Evolutionary conservation across 2,797 vertebrate genomes (phyloP), one percentile per base, ranked within the genome.

Genomic region (Oceanodroma leucorhoa): DNA sequence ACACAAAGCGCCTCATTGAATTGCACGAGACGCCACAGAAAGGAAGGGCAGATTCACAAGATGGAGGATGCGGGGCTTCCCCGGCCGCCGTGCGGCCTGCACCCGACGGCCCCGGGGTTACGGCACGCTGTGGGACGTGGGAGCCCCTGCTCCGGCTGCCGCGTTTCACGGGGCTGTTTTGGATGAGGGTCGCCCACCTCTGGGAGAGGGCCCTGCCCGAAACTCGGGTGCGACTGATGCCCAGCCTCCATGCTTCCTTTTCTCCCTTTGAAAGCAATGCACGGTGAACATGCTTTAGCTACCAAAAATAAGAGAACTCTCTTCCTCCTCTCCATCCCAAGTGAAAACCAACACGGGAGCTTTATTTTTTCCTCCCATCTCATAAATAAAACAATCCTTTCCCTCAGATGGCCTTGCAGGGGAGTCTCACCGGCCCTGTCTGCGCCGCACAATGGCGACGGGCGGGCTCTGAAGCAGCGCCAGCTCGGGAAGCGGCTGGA

Each of bases 351-450:
- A 83, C 22, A 12, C 1, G 1, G 55, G 34, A 87, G 18, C 87
- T 95, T 94, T 97, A 93, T 95, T 96, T 95, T 95, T 97, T 83
- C 81, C 90, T 95, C 53, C 48, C 34, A 38, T 61, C 79, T 87
- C 29, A 36, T 87, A 94, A 95, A 90, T 40, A 87, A 97, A 97
- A 94, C 93, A 96, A 84, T 69, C 48, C 32, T 45, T 96, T 97
- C 77, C 94, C 83, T 79, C 77, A 61, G 88, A 65, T 38, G 30
- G 77, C 43, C 4, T 38, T 21, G 1, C 65, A 55, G 41, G 83
- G 54, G 61, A 71, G 69, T 43, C 90, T 92, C 5, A 1, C 61
- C 1, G 23, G 67, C 62, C 66, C 1, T n/a, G 64, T 92, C 73
- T 93, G 90, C 7, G 11, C n/a, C 1, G 3, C 51, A 94, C 95